These are phyloP conservation scores for Thelaira solivaga DNA, from an alignment of 2,888 invertebrate genomes.

Conservation along the genomic window DNA sequence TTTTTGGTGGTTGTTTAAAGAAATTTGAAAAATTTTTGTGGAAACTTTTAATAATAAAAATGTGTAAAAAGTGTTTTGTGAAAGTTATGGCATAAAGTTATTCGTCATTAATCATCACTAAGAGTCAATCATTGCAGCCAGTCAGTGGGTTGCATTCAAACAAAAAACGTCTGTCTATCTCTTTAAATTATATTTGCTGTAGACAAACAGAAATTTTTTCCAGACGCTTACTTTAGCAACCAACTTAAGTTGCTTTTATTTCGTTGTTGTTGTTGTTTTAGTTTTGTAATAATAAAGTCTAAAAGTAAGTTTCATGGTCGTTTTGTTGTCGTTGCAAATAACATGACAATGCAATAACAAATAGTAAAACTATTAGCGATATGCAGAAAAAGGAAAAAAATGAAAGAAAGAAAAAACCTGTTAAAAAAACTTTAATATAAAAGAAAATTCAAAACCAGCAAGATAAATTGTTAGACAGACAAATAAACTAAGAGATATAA, in stretches of 20 bases:
- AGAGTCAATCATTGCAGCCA: conserved; percentile 13
- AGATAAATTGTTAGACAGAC: conserved; percentile 28
- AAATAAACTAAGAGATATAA: background rate
- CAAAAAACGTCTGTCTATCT: background rate
- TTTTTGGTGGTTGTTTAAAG: no score
- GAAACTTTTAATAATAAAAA: background rate
- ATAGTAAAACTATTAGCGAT: background rate
- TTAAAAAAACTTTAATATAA: conserved; percentile 16
- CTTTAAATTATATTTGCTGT: background rate
- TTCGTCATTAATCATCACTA: background rate
- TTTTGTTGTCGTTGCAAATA: conserved; percentile 3
- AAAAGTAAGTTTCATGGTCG: conserved; percentile 30
- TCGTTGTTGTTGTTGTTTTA: no score
- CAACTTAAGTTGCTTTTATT: no score
- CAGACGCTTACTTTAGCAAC: conserved; percentile 40
- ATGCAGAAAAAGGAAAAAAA: background rate
- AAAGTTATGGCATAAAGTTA: conserved; percentile 47
- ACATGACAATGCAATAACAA: background rate
- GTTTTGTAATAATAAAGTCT: conserved; percentile 10
- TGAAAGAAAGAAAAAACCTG: conserved; percentile 33
- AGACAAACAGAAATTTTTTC: conserved; percentile 32
- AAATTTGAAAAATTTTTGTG: conserved; percentile 12
- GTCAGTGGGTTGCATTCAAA: conserved; percentile 5
- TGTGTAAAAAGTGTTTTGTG: conserved; percentile 13
- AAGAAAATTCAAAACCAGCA: conserved; percentile 35